Evolutionary conservation across 2,113 vertebrate genomes (phyloP), one percentile per base, ranked within the genome.

Genomic region (Microcebus griseorufus): DNA sequence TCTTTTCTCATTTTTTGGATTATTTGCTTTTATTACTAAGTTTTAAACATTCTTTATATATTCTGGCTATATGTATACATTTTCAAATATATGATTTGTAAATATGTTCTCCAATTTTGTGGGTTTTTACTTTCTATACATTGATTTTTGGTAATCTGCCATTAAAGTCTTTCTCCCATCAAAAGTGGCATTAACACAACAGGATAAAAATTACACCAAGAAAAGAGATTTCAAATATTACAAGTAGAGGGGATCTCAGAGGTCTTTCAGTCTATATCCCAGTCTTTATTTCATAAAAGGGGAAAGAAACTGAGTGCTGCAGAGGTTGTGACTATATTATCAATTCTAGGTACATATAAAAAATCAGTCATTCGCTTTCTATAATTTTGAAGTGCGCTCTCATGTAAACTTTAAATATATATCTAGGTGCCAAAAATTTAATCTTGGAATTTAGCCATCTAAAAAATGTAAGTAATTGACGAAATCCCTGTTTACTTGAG

Each of bases 371-470:
- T 53, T 81, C 9, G 69, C 55, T 79, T 84, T 69, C 64, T 92
- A 87, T 9, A 84, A 82, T 87, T 80, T 79, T 87, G 42, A 87
- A 89, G 39, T 91, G 58, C 86, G 18, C 58, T 82, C 82, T 84
- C 48, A 73, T 90, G 37, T 65, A 84, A 84, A 97, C 86, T 92
- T 93, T 93, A 94, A 51, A 84, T 78, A 67, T 39, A 93, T 82
- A 12, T 78, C 17, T 67, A 92, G 20, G 45, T 55, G 75, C 72
- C 51, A 92, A 92, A 83, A 84, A 64, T 51, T 85, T 94, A 62
- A 94, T 73, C n/a, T 85, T 64, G 42, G 60, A 89, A 42, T 76
- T 95, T 14, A 69, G 55, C 29, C 37, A 90, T 39, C 72, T 70
- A 69, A 65, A 13, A 86, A 89, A 29, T 82, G 13, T 37, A 82